Conservation (phyloP, 2,888 invertebrate species). For the Philereme vetulata region DNA sequence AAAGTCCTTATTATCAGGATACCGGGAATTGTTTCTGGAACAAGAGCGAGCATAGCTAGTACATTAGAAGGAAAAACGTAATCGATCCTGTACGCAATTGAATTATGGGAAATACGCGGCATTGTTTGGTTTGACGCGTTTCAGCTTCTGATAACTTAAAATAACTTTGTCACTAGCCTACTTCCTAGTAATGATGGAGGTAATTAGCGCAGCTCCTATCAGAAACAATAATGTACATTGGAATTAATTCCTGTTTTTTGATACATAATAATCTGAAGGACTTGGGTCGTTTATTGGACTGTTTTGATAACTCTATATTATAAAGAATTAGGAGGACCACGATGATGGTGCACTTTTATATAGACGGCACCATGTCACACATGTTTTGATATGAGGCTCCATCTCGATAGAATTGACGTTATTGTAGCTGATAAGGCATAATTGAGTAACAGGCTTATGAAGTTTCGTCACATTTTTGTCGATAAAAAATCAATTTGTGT, state of each 20-base stretch:
- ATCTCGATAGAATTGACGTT: constrained; percentile 63
- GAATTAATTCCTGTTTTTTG: constrained; percentile 7
- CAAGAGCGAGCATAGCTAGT: constrained; percentile 2
- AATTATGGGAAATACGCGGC: constrained; percentile 33
- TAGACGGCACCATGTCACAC: constrained; percentile 28
- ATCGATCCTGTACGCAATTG: constrained; percentile 26
- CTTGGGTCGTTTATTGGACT: constrained; percentile 7
- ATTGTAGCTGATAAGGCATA: constrained; percentile 64
- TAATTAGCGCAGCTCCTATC: constrained; percentile 20
- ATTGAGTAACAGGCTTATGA: constrained; percentile 63
- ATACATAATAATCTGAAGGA: constrained; percentile 3
- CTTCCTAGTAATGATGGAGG: constrained; percentile 21
- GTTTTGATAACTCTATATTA: constrained; percentile 1
- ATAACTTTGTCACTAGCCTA: constrained; percentile 21
- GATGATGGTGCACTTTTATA: constrained; percentile 1
- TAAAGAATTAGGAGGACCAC: constrained; percentile 8
- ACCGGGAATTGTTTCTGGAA: constrained; percentile 2
- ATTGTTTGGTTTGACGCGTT: constrained; percentile 19
- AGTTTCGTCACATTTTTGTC: constrained; percentile 66
- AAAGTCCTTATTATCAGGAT: not conserved
- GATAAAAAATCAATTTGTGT: constrained; percentile 80
- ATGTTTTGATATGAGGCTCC: constrained; percentile 37
- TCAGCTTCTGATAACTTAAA: constrained; percentile 23
- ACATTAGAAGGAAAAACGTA: constrained; percentile 33
- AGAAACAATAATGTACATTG: constrained; percentile 26